phyloP scores from a whole-genome alignment of 2,113 vertebrate genomes.

The Zapus hudsonius region DNA sequence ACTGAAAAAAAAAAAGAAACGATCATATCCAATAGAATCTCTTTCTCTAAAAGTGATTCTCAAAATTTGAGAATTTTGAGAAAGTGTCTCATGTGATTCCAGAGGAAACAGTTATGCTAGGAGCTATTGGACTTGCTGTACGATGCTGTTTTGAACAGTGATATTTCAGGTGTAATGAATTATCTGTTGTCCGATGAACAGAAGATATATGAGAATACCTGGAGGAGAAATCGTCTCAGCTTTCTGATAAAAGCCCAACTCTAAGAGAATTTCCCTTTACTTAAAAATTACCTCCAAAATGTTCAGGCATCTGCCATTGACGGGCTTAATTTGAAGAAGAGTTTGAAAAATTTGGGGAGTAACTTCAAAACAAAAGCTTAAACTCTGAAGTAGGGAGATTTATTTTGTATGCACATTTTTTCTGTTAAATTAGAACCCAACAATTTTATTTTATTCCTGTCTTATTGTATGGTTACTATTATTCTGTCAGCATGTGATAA shows the following conservation, averaged over 20 bases:
- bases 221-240: neutral
- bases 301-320: neutral
- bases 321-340: constrained; percentile 14
- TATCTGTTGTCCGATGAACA: neutral
- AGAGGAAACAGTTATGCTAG: neutral
- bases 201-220: neutral
- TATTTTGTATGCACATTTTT: neutral
- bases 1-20: no score
- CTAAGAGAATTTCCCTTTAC: neutral
- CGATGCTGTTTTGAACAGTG: neutral
- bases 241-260: neutral
- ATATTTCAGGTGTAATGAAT: neutral
- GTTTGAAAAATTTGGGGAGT: neutral
- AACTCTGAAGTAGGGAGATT: neutral
- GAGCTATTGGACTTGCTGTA: neutral
- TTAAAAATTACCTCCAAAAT: neutral
- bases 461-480: neutral
- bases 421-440: neutral
- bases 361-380: neutral
- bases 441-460: constrained; percentile 17
- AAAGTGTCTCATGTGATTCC: neutral
- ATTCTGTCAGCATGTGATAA: neutral
- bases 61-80: neutral
- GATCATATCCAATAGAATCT: neutral
- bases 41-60: constrained; percentile 8